Percentiles rank a stretch among this genome's conserved stretches.
These are phyloP conservation scores for Cyrtorhinus lividipennis DNA, from an alignment of 1,140 invertebrate genomes.

Conservation along the genomic window DNA sequence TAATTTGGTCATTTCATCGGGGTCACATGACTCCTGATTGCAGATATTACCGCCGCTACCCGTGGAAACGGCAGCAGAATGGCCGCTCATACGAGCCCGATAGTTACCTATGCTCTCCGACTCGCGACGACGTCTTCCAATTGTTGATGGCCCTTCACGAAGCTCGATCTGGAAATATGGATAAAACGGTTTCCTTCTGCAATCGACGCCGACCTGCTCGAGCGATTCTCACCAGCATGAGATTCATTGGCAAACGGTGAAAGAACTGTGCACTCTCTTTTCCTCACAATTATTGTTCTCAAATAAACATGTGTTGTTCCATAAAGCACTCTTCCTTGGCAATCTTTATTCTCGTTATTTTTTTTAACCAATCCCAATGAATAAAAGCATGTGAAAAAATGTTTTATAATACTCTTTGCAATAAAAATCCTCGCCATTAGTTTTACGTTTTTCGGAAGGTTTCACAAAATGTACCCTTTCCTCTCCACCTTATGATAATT, in stretches of 20 bases:
- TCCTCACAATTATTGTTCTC: neutral
- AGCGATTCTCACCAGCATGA: constrained; percentile 43
- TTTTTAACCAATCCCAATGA: neutral
- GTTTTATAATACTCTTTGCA: constrained; percentile 1
- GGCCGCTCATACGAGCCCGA: constrained; percentile 38
- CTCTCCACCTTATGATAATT: no score
- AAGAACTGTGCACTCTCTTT: neutral
- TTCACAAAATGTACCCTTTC: no score
- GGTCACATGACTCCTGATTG: constrained; percentile 3
- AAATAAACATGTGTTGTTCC: neutral
- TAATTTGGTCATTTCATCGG: neutral
- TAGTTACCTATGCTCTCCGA: constrained; percentile 39
- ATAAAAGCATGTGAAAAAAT: neutral
- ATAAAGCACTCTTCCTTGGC: neutral
- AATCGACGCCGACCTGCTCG: constrained; percentile 41
- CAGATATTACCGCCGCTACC: constrained; percentile 41
- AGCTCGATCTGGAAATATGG: constrained; percentile 36
- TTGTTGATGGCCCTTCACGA: constrained; percentile 42
- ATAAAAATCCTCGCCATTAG: constrained; percentile 5
- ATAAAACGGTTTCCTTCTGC: constrained; percentile 42
- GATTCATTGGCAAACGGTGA: constrained; percentile 36
- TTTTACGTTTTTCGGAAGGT: neutral
- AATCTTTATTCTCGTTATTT: neutral
- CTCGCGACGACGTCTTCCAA: constrained; percentile 41
- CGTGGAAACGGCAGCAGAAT: constrained; percentile 43